A percentile compares a stretch with the other conserved stretches of the same genome.
Evolutionary conservation across 2,797 vertebrate species (phyloP).

Genomic region (Lerista edwardsae): DNA sequence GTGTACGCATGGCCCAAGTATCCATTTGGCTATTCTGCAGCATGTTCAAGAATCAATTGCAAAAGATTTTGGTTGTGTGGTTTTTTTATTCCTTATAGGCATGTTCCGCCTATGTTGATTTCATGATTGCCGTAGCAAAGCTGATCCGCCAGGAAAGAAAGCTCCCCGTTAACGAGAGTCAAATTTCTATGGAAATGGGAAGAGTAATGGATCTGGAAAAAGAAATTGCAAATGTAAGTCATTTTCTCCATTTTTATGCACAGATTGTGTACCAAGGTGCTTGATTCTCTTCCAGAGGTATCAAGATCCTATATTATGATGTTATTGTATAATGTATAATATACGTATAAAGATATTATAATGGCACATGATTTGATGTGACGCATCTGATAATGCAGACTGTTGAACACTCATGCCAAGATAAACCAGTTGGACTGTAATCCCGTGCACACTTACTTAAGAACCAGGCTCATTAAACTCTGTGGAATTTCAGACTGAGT

Average conservation of each 20-base stretch:
- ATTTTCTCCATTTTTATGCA: constrained; percentile 1
- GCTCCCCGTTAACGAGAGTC: constrained; percentile 74
- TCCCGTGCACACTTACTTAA: not conserved
- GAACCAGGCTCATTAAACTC: not conserved
- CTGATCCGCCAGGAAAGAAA: constrained; percentile 86
- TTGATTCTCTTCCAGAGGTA: not conserved
- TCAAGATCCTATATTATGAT: not conserved
- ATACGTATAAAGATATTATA: not conserved
- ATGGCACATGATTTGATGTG: not conserved
- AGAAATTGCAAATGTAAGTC: constrained; percentile 92
- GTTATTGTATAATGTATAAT: no score
- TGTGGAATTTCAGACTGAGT: no score
- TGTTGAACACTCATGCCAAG: not conserved
- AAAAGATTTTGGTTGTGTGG: constrained; percentile 2
- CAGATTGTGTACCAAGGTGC: constrained; percentile 4
- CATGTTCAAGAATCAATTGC: constrained; percentile 4
- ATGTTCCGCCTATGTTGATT: constrained; percentile 88
- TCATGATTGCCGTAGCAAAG: constrained; percentile 90
- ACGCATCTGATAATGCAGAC: not conserved
- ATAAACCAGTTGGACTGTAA: not conserved
- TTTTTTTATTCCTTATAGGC: constrained; percentile 77
- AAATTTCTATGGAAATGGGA: constrained; percentile 81
- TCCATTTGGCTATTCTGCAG: not conserved
- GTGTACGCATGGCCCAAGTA: not conserved
- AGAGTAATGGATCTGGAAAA: constrained; percentile 90